These are phyloP conservation scores for Phasia obesa DNA, from an alignment of 2,888 invertebrate genomes.

Conservation along the genomic window DNA sequence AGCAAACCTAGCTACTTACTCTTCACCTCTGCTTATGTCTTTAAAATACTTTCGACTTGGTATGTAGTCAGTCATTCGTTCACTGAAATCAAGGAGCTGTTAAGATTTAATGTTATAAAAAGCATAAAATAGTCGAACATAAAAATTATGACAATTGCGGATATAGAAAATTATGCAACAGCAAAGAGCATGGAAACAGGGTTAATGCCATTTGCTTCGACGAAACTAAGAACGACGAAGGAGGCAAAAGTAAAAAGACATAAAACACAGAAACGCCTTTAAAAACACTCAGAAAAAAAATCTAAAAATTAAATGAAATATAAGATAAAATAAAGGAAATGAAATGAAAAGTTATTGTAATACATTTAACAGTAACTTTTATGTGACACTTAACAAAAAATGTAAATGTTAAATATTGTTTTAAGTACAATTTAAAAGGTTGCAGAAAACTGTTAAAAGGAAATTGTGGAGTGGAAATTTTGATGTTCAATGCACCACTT, in stretches of 20 bases:
- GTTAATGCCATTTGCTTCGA: neutral
- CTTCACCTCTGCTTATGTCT: neutral
- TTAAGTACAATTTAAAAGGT: neutral
- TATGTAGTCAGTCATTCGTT: neutral
- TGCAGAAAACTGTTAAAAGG: neutral
- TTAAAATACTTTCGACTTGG: neutral
- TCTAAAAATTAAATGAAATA: constrained; percentile 22
- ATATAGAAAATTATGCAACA: constrained; percentile 73
- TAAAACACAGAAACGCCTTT: constrained; percentile 14
- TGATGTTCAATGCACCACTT: neutral
- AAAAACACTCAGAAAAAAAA: constrained; percentile 7
- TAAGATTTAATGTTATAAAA: constrained; percentile 63
- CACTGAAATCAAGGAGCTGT: constrained; percentile 49
- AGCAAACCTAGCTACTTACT: neutral
- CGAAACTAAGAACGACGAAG: neutral
- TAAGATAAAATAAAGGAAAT: constrained; percentile 65
- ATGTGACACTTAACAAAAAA: constrained; percentile 64
- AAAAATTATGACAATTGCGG: constrained; percentile 74
- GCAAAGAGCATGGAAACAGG: constrained; percentile 6
- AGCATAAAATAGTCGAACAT: constrained; percentile 61
- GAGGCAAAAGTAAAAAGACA: neutral
- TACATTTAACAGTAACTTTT: constrained; percentile 67
- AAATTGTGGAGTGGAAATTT: neutral
- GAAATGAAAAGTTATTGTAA: constrained; percentile 58
- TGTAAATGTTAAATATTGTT: constrained; percentile 19